phyloP scores from a whole-genome alignment of 2,797 vertebrate species.

The Masticophis lateralis region DNA sequence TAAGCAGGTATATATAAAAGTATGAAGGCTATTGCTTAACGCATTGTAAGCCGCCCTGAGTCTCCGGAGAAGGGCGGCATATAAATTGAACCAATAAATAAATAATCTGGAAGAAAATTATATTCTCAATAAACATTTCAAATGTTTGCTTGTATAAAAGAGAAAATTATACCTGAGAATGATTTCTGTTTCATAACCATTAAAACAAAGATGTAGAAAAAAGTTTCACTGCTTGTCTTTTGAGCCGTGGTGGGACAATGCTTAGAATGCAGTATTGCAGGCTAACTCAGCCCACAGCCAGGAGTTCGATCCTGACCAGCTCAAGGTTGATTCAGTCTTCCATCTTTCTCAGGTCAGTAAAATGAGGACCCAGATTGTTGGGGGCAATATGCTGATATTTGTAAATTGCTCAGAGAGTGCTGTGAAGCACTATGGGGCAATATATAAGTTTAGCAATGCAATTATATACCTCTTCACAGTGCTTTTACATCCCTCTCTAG shows the following conservation, averaged over 20 bases:
- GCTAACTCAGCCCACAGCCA: not conserved
- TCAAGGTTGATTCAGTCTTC: not conserved
- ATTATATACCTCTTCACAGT: no score
- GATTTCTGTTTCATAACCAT: not conserved
- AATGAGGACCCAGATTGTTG: not conserved
- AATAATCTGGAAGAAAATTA: not conserved
- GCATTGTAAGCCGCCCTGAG: no score
- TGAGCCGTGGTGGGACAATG: not conserved
- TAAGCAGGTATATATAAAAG: no score
- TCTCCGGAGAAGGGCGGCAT: no score
- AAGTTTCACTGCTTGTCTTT: not conserved
- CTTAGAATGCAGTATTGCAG: not conserved
- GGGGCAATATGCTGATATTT: not conserved
- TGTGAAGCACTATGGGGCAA: not conserved
- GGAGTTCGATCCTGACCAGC: not conserved
- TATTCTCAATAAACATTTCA: not conserved
- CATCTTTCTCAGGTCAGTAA: not conserved
- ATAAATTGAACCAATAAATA: no score
- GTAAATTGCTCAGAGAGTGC: not conserved
- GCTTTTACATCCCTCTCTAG: no score
- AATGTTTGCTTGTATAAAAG: not conserved
- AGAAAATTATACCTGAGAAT: no score
- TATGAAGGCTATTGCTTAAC: no score
- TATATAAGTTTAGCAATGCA: not conserved
- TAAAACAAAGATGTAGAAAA: not conserved